Evolutionary conservation across 53 echinoderm and acorn worm species (phyloP).

Genomic region (Apostichopus leukothele): DNA sequence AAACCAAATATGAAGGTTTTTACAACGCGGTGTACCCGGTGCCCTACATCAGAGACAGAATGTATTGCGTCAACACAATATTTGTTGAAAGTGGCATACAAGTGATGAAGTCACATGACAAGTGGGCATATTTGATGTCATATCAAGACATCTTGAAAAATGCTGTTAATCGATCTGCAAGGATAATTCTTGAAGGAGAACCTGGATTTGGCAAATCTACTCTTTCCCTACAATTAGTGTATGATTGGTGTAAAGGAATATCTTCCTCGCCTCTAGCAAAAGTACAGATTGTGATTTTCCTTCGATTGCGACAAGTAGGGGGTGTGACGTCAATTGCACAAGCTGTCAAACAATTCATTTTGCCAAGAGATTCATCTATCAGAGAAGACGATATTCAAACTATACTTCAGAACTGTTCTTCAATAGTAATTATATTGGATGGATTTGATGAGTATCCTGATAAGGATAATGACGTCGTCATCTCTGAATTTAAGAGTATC

Average conservation of each 20-base stretch:
- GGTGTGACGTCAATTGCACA: neutral
- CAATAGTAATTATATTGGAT: slow-evolving; percentile 17
- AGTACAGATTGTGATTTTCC: neutral
- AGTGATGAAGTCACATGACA: neutral
- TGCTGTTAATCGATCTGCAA: neutral
- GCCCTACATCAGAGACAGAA: neutral
- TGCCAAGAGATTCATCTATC: slow-evolving; percentile 12
- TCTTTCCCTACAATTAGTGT: neutral
- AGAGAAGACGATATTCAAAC: neutral
- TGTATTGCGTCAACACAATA: neutral
- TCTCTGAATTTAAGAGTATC: neutral
- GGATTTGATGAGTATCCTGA: slow-evolving; percentile 37
- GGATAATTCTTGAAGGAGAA: neutral
- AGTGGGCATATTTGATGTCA: neutral
- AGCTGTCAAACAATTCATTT: slow-evolving; percentile 15
- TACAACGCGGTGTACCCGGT: neutral
- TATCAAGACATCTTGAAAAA: neutral
- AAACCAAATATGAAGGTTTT: neutral
- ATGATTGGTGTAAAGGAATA: slow-evolving; percentile 3
- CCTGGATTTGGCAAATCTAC: slow-evolving; percentile 29
- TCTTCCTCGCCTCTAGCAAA: neutral
- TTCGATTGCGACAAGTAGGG: slow-evolving; percentile 8
- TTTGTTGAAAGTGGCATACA: slow-evolving; percentile 5
- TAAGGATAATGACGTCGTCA: neutral
- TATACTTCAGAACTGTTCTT: neutral